phyloP scores from a whole-genome alignment of 2,797 vertebrate genomes.

The Macroramphosus scolopax region DNA sequence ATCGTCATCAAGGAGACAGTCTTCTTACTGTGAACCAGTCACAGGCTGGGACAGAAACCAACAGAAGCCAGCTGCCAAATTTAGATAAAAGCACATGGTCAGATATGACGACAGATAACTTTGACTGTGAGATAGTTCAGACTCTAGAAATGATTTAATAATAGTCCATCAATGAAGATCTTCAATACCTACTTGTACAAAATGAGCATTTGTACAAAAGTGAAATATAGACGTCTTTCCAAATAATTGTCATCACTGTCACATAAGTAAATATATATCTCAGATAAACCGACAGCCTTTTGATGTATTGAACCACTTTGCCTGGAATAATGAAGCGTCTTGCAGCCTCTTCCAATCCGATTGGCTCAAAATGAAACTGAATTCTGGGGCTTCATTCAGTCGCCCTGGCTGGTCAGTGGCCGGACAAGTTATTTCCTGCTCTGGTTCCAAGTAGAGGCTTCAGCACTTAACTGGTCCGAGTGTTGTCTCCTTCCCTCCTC shows the following conservation, averaged over 20 bases:
- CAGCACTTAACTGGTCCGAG: slow-evolving; percentile 57
- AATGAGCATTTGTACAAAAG: background rate
- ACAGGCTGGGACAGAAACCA: slow-evolving; percentile 22
- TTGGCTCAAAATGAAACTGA: too few species aligned
- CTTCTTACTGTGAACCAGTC: slow-evolving; percentile 18
- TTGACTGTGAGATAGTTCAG: slow-evolving; percentile 10
- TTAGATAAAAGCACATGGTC: slow-evolving; percentile 1
- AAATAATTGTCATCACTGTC: background rate
- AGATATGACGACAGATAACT: slow-evolving; percentile 10
- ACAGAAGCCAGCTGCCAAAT: slow-evolving; percentile 31
- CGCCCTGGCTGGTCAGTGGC: slow-evolving; percentile 8
- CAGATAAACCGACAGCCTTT: too few species aligned
- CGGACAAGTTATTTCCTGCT: slow-evolving; percentile 45
- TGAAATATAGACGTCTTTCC: too few species aligned
- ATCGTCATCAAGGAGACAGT: slow-evolving; percentile 5
- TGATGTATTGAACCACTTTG: too few species aligned
- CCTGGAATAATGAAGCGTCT: too few species aligned
- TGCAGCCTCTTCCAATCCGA: too few species aligned
- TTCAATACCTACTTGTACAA: background rate
- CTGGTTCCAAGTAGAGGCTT: slow-evolving; percentile 33
- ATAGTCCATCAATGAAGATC: background rate
- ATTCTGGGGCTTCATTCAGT: too few species aligned
- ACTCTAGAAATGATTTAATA: background rate
- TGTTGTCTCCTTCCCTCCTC: slow-evolving; percentile 66
- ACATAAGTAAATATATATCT: background rate